Conservation (phyloP, 2,888 invertebrate species). For the Salticus scenicus region DNA sequence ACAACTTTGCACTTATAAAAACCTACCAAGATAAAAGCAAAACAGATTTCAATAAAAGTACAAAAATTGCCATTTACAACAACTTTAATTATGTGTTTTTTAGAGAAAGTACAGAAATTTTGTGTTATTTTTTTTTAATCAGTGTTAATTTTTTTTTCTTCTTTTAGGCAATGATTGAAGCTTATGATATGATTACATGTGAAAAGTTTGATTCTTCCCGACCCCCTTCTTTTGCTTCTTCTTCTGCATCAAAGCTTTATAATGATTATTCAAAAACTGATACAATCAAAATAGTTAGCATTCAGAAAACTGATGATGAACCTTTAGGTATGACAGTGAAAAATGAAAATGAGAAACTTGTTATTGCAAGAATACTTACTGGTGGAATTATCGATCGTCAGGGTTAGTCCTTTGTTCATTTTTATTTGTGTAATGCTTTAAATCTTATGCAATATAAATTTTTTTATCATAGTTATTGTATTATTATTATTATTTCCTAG, state of each 20-base stretch:
- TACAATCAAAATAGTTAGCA: conserved; percentile 87
- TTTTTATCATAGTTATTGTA: too few species aligned
- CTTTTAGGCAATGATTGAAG: conserved; percentile 85
- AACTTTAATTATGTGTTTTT: too few species aligned
- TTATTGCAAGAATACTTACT: conserved; percentile 92
- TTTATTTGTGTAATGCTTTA: too few species aligned
- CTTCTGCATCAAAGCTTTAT: neutral
- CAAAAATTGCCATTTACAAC: too few species aligned
- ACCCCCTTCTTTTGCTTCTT: conserved; percentile 42
- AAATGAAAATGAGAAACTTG: conserved; percentile 88
- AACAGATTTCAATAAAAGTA: too few species aligned
- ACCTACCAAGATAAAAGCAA: too few species aligned
- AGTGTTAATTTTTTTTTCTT: too few species aligned
- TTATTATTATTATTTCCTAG: conserved; percentile 75
- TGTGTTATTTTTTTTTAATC: too few species aligned
- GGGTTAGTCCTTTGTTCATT: conserved; percentile 72
- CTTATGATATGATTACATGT: conserved; percentile 90
- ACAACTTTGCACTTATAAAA: too few species aligned
- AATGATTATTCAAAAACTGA: conserved; percentile 68
- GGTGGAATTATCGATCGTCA: conserved; percentile 92
- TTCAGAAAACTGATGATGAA: conserved; percentile 88
- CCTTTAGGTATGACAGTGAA: conserved; percentile 89
- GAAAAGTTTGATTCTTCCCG: conserved; percentile 76
- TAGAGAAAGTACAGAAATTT: too few species aligned
- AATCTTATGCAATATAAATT: too few species aligned